A percentile compares a stretch with the other conserved stretches of the same genome.
Conservation (phyloP, 2,797 vertebrate genomes). For the Premnoplex brunnescens region DNA sequence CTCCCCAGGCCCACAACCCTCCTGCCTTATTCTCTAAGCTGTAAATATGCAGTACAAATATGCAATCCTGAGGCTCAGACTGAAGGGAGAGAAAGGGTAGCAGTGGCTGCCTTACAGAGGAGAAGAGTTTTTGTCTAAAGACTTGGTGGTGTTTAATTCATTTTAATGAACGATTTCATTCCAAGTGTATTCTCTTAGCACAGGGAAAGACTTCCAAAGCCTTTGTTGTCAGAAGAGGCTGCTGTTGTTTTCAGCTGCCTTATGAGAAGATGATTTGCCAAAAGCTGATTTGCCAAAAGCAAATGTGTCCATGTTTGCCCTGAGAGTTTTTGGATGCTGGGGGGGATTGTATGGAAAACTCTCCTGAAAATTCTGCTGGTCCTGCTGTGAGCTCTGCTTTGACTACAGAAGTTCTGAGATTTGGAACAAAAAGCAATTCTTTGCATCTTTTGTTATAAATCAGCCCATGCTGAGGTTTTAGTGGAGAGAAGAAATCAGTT, state of each 20-base stretch:
- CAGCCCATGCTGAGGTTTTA: neutral
- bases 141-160: neutral
- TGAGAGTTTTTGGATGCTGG: neutral
- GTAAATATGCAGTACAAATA: neutral
- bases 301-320: neutral
- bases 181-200: accelerated
- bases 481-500: neutral
- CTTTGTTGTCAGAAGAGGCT: neutral
- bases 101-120: neutral
- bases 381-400: neutral
- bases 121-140: neutral
- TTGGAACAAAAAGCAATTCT: neutral
- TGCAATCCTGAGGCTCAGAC: neutral
- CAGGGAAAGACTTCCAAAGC: neutral
- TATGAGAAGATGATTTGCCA: neutral
- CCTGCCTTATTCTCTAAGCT: neutral
- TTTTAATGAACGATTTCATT: neutral
- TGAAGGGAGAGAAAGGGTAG: neutral
- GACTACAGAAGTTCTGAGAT: neutral
- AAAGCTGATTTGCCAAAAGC: neutral
- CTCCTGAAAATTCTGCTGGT: accelerated
- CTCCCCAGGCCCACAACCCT: neutral
- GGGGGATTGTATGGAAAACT: neutral
- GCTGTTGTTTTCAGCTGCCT: neutral
- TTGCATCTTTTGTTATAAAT: neutral